Evolutionary conservation across 2,888 invertebrate species (phyloP), one percentile per base, ranked within the genome.

Genomic region (Theretra japonica): DNA sequence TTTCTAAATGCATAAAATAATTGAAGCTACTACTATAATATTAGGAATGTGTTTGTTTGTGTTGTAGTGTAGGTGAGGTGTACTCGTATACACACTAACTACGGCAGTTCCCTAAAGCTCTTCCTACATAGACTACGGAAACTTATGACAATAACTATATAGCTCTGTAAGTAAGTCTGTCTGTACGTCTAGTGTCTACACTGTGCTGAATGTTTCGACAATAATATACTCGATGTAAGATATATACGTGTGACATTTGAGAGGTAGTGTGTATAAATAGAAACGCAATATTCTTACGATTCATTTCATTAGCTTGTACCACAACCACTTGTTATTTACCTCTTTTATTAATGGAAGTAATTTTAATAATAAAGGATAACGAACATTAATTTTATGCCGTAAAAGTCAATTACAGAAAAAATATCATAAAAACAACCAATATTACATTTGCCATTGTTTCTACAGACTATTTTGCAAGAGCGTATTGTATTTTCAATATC

Each of bases 81-180:
- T 17, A 41, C n/a, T n/a, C n/a, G n/a, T 41, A 65, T 17, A 53
- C 21, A 65, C 21, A 33, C 6, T 48, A 25, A 48, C 21, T 48
- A 65, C 41, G 48, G 6, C 48, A 65, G 62, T 48, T 48, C 65
- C 48, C 23, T 65, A 11, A 21, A 41, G 41, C 33, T 48, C 65
- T 65, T 65, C 48, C 65, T 65, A 65, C 23, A 65, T 48, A 65
- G 65, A 65, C 65, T 17, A 48, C 33, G 50, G 70, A 28, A 70
- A 70, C 70, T 70, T 41, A 30, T 65, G 71, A 71, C 71, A 71
- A 71, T 71, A 71, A 50, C n/a, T 58, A 58, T 58, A 25, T 58
- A 17, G 6, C 6, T 33, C 0, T 23, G 41, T 65, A 65, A 41
- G 3, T 65, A 23, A 48, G 48, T 15, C 65, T 23, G 41, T 62